Percentiles rank a stretch among this genome's conserved stretches.
These are phyloP conservation scores for Cephus pulcher DNA, from an alignment of 2,888 invertebrate species.

Conservation along the genomic window DNA sequence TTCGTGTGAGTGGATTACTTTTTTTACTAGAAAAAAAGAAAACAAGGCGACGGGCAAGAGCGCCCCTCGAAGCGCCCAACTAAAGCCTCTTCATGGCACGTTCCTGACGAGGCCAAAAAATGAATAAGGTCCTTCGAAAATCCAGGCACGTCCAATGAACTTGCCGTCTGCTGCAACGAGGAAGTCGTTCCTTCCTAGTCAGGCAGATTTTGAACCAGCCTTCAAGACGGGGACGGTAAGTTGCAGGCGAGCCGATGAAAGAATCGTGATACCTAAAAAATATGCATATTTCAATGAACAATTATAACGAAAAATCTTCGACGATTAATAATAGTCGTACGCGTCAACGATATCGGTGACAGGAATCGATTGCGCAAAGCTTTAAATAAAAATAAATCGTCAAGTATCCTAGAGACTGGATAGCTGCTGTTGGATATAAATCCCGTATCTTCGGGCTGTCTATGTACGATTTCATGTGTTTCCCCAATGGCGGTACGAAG, in stretches of 20 bases:
- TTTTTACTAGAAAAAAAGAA: too few species aligned
- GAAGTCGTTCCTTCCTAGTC: background rate
- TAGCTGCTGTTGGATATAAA: background rate
- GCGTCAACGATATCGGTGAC: background rate
- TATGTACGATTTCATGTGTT: background rate
- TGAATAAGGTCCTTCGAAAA: background rate
- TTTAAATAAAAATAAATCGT: background rate
- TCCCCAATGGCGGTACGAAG: background rate
- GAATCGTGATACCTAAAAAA: background rate
- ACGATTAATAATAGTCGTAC: background rate
- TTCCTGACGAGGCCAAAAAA: background rate
- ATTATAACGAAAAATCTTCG: background rate
- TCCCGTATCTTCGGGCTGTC: background rate
- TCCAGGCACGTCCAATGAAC: background rate
- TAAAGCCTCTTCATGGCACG: background rate
- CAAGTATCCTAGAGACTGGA: background rate
- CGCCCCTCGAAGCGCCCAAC: background rate
- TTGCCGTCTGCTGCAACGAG: background rate
- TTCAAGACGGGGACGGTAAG: background rate
- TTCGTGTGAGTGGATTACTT: background rate
- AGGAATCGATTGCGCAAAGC: background rate
- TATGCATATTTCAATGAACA: background rate
- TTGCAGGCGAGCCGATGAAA: background rate
- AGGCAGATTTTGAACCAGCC: background rate
- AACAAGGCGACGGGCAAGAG: background rate